Evolutionary conservation across 1,140 invertebrate genomes (phyloP).

Genomic region (Cephus cinctus): DNA sequence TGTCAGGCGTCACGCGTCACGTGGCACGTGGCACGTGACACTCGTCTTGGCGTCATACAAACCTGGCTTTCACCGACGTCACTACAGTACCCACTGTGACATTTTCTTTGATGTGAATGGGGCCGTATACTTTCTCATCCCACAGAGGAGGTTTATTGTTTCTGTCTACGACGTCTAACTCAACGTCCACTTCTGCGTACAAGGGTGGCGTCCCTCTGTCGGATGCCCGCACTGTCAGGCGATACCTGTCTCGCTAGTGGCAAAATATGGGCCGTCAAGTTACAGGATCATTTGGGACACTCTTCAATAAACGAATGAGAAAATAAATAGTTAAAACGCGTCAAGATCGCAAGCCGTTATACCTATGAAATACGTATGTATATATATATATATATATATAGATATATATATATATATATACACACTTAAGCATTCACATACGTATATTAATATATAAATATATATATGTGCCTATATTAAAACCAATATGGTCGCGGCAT

Average conservation of each 20-base stretch:
- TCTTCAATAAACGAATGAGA: constrained; percentile 14
- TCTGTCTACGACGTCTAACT: constrained; percentile 95
- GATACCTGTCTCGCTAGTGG: constrained; percentile 90
- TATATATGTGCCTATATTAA: too few species aligned
- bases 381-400: constrained; percentile 8
- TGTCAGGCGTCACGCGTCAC: constrained; percentile 30
- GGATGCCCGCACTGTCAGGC: constrained; percentile 88
- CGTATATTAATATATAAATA: too few species aligned
- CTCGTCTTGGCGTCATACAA: constrained; percentile 69
- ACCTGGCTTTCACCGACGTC: constrained; percentile 95
- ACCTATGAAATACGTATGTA: not conserved
- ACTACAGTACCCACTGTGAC: constrained; percentile 96
- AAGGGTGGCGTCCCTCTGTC: constrained; percentile 86
- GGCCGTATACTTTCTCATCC: constrained; percentile 90
- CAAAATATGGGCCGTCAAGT: constrained; percentile 62
- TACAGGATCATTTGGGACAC: constrained; percentile 44
- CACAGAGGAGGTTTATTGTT: constrained; percentile 97
- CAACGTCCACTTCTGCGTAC: constrained; percentile 91
- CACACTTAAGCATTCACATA: too few species aligned
- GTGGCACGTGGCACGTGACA: constrained; percentile 42
- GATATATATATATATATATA: constrained; percentile 13
- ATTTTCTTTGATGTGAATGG: constrained; percentile 96
- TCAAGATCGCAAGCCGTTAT: not conserved
- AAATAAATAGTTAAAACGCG: not conserved
- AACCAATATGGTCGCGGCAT: too few species aligned